A percentile compares a stretch with the other conserved stretches of the same genome.
These are phyloP conservation scores for Mastacembelus armatus DNA, from an alignment of 2,797 vertebrate genomes.

Conservation along the genomic window DNA sequence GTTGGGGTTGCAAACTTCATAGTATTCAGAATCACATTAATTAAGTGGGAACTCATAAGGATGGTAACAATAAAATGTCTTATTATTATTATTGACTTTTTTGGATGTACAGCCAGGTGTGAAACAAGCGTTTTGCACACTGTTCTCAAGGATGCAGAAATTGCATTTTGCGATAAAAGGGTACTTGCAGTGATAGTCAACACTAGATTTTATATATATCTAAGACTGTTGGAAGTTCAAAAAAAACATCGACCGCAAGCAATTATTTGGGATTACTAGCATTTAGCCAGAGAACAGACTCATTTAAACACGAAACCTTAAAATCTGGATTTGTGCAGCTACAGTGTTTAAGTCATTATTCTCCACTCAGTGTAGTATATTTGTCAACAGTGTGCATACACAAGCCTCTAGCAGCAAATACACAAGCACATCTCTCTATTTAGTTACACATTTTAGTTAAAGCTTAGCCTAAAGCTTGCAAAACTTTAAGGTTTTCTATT, in stretches of 20 bases:
- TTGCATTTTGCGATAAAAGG: too few relatives aligned
- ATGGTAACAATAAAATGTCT: too few relatives aligned
- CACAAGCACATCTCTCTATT: conserved; percentile 60
- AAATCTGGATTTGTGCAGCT: conserved; percentile 44
- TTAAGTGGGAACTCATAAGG: too few relatives aligned
- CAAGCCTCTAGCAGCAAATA: conserved; percentile 56
- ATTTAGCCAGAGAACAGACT: conserved; percentile 53
- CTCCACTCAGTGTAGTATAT: conserved; percentile 29
- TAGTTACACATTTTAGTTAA: conserved; percentile 74
- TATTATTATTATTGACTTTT: too few relatives aligned
- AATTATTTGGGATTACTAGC: conserved; percentile 63
- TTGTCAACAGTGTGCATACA: conserved; percentile 54
- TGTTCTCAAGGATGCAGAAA: too few relatives aligned
- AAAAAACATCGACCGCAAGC: conserved; percentile 60
- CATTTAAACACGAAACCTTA: conserved; percentile 42
- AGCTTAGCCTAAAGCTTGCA: conserved; percentile 61
- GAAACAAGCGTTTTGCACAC: too few relatives aligned
- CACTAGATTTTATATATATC: conserved; percentile 58
- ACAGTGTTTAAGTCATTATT: conserved; percentile 59
- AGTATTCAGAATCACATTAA: too few relatives aligned
- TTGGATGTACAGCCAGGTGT: conserved; percentile 4
- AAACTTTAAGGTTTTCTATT: conserved; percentile 66
- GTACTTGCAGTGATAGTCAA: too few relatives aligned
- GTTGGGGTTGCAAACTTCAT: too few relatives aligned
- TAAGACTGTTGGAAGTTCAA: conserved; percentile 53